Conservation (phyloP, 2,797 vertebrate genomes). For the Chaetophractus vellerosus region DNA sequence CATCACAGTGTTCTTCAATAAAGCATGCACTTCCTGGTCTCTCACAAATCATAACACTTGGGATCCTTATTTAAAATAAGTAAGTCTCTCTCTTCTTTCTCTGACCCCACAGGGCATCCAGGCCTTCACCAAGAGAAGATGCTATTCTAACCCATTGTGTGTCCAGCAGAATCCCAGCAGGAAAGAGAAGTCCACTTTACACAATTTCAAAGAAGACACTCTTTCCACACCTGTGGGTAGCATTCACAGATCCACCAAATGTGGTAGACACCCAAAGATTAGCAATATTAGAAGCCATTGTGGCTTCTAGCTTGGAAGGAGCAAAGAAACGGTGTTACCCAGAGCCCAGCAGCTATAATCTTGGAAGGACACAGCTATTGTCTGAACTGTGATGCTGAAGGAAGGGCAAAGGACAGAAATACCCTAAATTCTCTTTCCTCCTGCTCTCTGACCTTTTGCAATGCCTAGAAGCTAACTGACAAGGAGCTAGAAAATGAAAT, state of each 20-base stretch:
- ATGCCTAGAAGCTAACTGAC: too few species aligned
- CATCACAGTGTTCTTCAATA: background rate
- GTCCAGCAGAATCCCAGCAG: background rate
- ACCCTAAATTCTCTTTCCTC: background rate
- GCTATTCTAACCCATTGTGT: background rate
- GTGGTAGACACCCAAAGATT: background rate
- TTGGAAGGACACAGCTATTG: background rate
- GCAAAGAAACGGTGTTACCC: background rate
- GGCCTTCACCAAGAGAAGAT: background rate
- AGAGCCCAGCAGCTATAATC: background rate
- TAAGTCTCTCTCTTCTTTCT: background rate
- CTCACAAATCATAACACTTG: background rate
- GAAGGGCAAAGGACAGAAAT: rapidly evolving
- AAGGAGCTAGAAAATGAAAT: background rate
- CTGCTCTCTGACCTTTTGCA: background rate
- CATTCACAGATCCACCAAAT: background rate
- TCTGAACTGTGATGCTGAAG: rapidly evolving
- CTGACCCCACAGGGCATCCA: background rate
- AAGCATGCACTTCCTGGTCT: background rate
- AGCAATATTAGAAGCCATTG: background rate
- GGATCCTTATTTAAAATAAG: background rate
- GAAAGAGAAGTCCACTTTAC: background rate
- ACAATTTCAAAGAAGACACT: background rate
- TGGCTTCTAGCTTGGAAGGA: background rate
- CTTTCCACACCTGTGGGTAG: background rate